Conservation (phyloP, 2,113 vertebrate genomes). For the Xyliphius kryptos region DNA sequence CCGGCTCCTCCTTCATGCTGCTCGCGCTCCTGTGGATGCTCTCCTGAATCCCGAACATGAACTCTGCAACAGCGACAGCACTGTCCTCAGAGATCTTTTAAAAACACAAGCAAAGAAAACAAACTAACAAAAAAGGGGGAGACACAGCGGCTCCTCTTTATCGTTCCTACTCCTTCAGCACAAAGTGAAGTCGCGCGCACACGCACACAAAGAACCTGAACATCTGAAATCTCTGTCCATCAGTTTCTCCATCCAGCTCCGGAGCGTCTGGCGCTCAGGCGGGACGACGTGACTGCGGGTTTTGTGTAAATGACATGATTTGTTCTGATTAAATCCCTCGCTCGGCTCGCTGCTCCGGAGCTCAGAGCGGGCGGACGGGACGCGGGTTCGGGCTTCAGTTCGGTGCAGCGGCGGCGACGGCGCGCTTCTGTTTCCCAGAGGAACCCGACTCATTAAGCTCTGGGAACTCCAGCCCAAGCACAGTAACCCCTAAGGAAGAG, state of each 20-base stretch:
- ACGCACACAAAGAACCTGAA: no score
- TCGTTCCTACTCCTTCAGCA: no score
- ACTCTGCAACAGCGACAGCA: slow-evolving; percentile 61
- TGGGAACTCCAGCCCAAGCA: slow-evolving; percentile 79
- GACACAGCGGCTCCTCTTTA: no score
- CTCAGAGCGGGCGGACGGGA: slow-evolving; percentile 59
- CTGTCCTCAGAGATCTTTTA: slow-evolving; percentile 30
- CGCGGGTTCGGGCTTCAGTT: slow-evolving; percentile 55
- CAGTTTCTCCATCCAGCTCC: no score
- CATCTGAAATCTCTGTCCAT: no score
- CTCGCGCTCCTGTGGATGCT: slow-evolving; percentile 96
- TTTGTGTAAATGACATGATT: slow-evolving; percentile 69
- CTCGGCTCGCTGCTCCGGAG: slow-evolving; percentile 28
- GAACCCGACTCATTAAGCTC: slow-evolving; percentile 72
- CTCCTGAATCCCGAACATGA: slow-evolving; percentile 99
- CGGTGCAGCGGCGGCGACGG: slow-evolving; percentile 67
- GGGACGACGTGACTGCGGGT: slow-evolving; percentile 89
- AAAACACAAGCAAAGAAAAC: slow-evolving; percentile 30
- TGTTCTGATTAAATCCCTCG: slow-evolving; percentile 49
- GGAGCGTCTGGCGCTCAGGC: no score
- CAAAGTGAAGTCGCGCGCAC: no score
- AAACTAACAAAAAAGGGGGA: slow-evolving; percentile 38
- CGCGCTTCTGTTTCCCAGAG: slow-evolving; percentile 74
- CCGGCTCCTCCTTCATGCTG: slow-evolving; percentile 98
- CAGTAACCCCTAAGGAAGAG: slow-evolving; percentile 71